Evolutionary conservation across 1,140 invertebrate species (phyloP).

Genomic region (Formica exsecta): DNA sequence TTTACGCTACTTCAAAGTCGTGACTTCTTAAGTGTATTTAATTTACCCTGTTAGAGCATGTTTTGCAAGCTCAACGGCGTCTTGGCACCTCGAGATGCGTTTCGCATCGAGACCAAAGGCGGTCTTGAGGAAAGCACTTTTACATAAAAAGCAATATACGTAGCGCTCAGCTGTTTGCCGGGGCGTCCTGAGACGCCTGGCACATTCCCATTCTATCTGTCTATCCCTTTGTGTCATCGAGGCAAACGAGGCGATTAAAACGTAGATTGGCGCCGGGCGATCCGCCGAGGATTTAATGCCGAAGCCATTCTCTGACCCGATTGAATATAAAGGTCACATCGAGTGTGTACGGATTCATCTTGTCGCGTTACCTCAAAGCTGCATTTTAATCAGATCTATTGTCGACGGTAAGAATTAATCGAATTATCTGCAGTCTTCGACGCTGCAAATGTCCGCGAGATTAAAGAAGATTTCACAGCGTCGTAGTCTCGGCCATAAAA

Average conservation of each 20-base stretch:
- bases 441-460: conserved; percentile 39
- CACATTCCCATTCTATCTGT: conserved; percentile 22
- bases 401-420: conserved; percentile 51
- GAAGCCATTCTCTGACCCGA: conserved; percentile 29
- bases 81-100: neutral
- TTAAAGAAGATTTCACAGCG: conserved; percentile 53
- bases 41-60: conserved; percentile 41
- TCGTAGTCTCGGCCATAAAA: conserved; percentile 11
- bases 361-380: conserved; percentile 47
- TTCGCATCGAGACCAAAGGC: conserved; percentile 26
- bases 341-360: neutral
- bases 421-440: conserved; percentile 47
- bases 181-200: neutral
- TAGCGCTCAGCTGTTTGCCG: conserved; percentile 35
- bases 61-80: conserved; percentile 40
- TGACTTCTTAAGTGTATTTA: conserved; percentile 60
- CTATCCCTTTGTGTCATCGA: conserved; percentile 52
- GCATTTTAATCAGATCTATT: conserved; percentile 50
- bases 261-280: conserved; percentile 37
- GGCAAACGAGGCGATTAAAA: conserved; percentile 66
- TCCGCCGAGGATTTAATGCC: conserved; percentile 41
- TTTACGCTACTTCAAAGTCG: conserved; percentile 33
- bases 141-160: conserved; percentile 38
- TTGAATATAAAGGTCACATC: conserved; percentile 53
- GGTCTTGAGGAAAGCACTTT: conserved; percentile 47